Percentiles rank a stretch among this genome's conserved stretches.
Evolutionary conservation across 2,113 vertebrate genomes (phyloP).

Genomic region (Calidris pygmaea): DNA sequence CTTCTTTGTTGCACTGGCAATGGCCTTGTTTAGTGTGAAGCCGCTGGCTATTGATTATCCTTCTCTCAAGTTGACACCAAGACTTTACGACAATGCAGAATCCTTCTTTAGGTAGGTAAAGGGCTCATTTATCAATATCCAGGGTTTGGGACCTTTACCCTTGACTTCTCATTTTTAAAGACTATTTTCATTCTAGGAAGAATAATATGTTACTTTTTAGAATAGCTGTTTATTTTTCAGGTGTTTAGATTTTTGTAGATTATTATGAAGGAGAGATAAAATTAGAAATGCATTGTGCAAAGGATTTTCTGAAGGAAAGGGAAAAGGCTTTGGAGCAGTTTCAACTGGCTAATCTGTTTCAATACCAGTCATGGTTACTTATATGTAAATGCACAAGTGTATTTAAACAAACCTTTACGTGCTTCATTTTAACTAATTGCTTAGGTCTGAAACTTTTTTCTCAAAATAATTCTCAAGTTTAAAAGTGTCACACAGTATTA

Average conservation of each 20-base stretch:
- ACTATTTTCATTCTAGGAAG: not conserved
- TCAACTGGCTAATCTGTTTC: not conserved
- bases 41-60: conserved; percentile 59
- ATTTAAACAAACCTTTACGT: not conserved
- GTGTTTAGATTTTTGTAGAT: not conserved
- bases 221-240: not conserved
- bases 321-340: not conserved
- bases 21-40: conserved; percentile 76
- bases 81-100: conserved; percentile 42
- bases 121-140: not conserved
- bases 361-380: not conserved
- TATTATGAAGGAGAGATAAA: not conserved
- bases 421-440: not conserved
- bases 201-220: not conserved
- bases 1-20: conserved; percentile 76
- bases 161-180: not conserved
- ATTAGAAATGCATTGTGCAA: not conserved
- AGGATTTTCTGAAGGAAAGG: not conserved
- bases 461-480: not conserved
- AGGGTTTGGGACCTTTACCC: not conserved
- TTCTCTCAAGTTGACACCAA: conserved; percentile 65
- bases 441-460: not conserved
- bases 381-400: not conserved
- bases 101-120: conserved; percentile 76
- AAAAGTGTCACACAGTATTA: not conserved